Evolutionary conservation across 35 echinoderm and acorn worm species (phyloP), one percentile per base, ranked within the genome.

Genomic region (Ophiothrix spiculata): DNA sequence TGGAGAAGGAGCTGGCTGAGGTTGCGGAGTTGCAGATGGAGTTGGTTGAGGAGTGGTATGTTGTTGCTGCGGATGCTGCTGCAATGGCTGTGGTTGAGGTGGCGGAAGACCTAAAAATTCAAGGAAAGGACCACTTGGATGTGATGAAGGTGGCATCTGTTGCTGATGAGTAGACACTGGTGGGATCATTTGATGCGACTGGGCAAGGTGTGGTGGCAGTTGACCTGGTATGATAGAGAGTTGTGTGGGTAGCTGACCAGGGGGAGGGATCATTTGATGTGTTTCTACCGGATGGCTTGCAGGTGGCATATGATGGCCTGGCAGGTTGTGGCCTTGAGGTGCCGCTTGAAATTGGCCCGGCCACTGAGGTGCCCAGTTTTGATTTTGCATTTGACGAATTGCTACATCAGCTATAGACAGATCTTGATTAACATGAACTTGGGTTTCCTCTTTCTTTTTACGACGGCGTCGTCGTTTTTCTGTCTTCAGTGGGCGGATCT

Each of bases 41-140:
- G 60, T 69, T 69, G 60, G 60, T 25, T 69, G 60, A 25, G 60
- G 25, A 69, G 60, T 69, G 1, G 60, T 25, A 69, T 10, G 60
- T 69, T 69, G 60, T 69, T 49, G 42, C n/a, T n/a, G n/a, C n/a
- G n/a, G n/a, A n/a, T n/a, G n/a, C n/a, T n/a, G n/a, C n/a, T n/a
- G n/a, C n/a, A n/a, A n/a, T n/a, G n/a, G n/a, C n/a, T n/a, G n/a
- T n/a, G n/a, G n/a, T n/a, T n/a, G n/a, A 10, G 60, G 60, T 15
- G 60, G 60, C 29, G 60, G 60, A 69, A 69, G 60, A 69, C 60
- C 60, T 69, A 69, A n/a, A 28, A 69, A 69, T 69, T 69, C 60
- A 15, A 69, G 25, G 29, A 69, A n/a, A 69, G 60, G 60, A 15
- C 60, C 60, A 69, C 60, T 69, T 15, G 17, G 17, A 25, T 69